These are phyloP conservation scores for Antheraea pernyi DNA, from an alignment of 1,140 invertebrate genomes.

Conservation along the genomic window DNA sequence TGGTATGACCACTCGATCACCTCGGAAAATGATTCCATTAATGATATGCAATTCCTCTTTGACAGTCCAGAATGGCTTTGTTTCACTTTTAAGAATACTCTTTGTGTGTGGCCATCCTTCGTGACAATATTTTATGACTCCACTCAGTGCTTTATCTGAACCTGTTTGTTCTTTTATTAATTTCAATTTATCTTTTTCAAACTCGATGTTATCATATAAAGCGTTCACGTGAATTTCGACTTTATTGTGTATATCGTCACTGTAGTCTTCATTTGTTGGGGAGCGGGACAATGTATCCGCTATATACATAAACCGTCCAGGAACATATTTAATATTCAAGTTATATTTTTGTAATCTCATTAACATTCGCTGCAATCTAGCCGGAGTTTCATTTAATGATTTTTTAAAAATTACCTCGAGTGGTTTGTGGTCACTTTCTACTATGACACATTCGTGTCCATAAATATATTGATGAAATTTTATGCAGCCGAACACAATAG, in stretches of 20 bases:
- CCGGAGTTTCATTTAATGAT: too few species aligned
- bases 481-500: constrained; percentile 10
- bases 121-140: constrained; percentile 14
- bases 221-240: constrained; percentile 16
- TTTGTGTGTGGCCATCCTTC: constrained; percentile 21
- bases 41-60: constrained; percentile 19
- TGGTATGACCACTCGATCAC: constrained; percentile 12
- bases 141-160: constrained; percentile 11
- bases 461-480: constrained; percentile 16
- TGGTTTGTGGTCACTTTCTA: constrained; percentile 16
- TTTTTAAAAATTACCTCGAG: too few species aligned
- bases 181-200: constrained; percentile 18
- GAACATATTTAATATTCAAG: too few species aligned
- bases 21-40: constrained; percentile 1
- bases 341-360: too few species aligned
- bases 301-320: constrained; percentile 67
- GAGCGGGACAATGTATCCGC: constrained; percentile 66
- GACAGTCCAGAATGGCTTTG: constrained; percentile 16
- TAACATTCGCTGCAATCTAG: too few species aligned
- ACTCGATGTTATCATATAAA: constrained; percentile 17
- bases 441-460: neutral
- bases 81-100: constrained; percentile 10
- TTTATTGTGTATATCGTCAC: constrained; percentile 15
- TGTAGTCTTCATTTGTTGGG: constrained; percentile 21
- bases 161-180: constrained; percentile 14